These are phyloP conservation scores for Hydrocynus forskahlii DNA, from an alignment of 2,797 vertebrate genomes.

Conservation along the genomic window DNA sequence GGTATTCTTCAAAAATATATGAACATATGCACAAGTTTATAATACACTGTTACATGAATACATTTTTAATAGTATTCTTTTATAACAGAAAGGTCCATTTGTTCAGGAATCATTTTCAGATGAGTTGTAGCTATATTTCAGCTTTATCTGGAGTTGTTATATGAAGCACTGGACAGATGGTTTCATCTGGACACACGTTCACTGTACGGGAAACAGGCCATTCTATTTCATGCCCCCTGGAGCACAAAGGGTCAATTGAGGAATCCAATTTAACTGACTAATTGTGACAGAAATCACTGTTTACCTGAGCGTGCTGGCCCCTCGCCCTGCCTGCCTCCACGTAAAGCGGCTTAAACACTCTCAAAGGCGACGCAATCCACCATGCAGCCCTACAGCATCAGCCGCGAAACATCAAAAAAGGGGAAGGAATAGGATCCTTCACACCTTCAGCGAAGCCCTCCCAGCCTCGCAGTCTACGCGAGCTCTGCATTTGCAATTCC, in stretches of 20 bases:
- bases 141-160: neutral
- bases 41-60: no score
- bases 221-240: neutral
- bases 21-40: no score
- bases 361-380: slow-evolving; percentile 30
- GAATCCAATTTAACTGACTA: neutral
- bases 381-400: slow-evolving; percentile 37
- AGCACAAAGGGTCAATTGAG: neutral
- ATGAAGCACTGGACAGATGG: neutral
- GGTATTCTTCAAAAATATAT: no score
- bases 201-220: no score
- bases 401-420: slow-evolving; percentile 42
- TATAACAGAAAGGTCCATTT: neutral
- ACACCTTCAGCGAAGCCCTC: slow-evolving; percentile 7
- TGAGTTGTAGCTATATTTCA: neutral
- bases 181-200: neutral
- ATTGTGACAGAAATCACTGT: slow-evolving; percentile 3
- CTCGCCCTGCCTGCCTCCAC: neutral
- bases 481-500: slow-evolving; percentile 25
- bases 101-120: neutral
- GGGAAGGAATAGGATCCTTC: slow-evolving; percentile 34
- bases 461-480: slow-evolving; percentile 11
- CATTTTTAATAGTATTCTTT: no score
- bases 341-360: slow-evolving; percentile 39
- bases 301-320: neutral